Base-by-base conservation (phyloP, 1,140 invertebrate species). In the Prorops nasuta region DNA sequence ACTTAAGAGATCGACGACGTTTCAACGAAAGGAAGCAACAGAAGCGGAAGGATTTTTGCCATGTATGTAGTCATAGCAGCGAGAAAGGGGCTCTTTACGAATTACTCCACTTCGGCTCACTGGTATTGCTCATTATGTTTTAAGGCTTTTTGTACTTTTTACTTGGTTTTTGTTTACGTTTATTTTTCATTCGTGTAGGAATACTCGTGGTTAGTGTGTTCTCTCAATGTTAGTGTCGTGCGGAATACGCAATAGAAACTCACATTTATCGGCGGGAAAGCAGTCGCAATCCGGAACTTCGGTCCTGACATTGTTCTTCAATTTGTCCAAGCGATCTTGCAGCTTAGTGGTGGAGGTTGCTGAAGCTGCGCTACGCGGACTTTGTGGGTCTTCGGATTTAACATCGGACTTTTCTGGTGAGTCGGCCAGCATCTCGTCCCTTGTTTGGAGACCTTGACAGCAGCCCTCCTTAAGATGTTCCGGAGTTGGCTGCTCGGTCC, bases 221-320 rank as follows among this genome's bases (percentile, higher is more conserved):
- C 54, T 63, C 56, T 68, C 63, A 59, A 57, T 71, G 62, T 71
- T 69, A 72, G 63, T 69, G 65, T 72, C 57, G 56, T 69, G 56
- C 54, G 49, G 47, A 59, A 69, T 63, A 71, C 51, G 38, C 57
- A 68, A 64, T 61, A 52, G 56, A 57, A 69, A 78, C 76, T 77
- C 67, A 78, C 76, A 79, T 79, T 90, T 89, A 64, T 91, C 88
- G 15, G 87, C 82, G 49, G 85, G 80, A 74, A 92, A 91, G 76
- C 90, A 94, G 66, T 88, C 85, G 71, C 90, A 94, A 60, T 87
- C 84, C 4, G 90, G 90, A 42, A 91, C 87, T 80, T 92, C 88
- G 15, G 86, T 86, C 73, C 87, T 83, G 19, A 85, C 79, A 72
- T 87, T 87, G 63, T 83, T 87, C 71, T 83, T 83, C 55, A 86